Percentiles rank a stretch among this genome's conserved stretches.
These are phyloP conservation scores for Trichechus manatus DNA, from an alignment of 2,113 vertebrate genomes.

Conservation along the genomic window DNA sequence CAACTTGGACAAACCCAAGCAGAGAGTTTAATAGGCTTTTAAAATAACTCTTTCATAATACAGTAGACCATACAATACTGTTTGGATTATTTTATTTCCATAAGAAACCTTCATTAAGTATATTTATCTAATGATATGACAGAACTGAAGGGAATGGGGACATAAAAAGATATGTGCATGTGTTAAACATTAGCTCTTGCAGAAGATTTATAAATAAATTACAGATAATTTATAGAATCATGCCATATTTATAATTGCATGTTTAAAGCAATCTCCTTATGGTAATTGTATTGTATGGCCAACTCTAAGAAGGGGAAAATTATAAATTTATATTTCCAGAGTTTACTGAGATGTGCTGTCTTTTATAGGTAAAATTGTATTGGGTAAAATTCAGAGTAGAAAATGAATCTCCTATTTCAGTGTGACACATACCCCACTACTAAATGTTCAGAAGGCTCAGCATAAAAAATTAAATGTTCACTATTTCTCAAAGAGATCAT, in stretches of 20 bases:
- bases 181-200: conserved; percentile 72
- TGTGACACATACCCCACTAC: conserved; percentile 75
- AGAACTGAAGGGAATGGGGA: conserved; percentile 61
- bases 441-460: conserved; percentile 78
- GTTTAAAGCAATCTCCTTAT: conserved; percentile 81
- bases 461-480: conserved; percentile 83
- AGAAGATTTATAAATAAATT: conserved; percentile 75
- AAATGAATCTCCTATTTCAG: conserved; percentile 84
- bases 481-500: conserved; percentile 81
- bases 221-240: conserved; percentile 80
- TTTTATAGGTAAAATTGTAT: conserved; percentile 85
- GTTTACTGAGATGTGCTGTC: conserved; percentile 77
- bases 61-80: conserved; percentile 64
- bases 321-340: conserved; percentile 80
- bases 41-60: conserved; percentile 79
- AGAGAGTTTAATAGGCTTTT: conserved; percentile 78
- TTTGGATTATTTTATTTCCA: conserved; percentile 77
- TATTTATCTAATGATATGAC: conserved; percentile 71
- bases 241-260: conserved; percentile 82
- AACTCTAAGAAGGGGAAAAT: conserved; percentile 73
- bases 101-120: conserved; percentile 78
- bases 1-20: conserved; percentile 81
- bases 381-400: conserved; percentile 77
- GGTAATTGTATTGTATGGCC: conserved; percentile 77
- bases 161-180: conserved; percentile 67